These are phyloP conservation scores for Metopia argyrocephala DNA, from an alignment of 2,888 invertebrate species.

Conservation along the genomic window DNA sequence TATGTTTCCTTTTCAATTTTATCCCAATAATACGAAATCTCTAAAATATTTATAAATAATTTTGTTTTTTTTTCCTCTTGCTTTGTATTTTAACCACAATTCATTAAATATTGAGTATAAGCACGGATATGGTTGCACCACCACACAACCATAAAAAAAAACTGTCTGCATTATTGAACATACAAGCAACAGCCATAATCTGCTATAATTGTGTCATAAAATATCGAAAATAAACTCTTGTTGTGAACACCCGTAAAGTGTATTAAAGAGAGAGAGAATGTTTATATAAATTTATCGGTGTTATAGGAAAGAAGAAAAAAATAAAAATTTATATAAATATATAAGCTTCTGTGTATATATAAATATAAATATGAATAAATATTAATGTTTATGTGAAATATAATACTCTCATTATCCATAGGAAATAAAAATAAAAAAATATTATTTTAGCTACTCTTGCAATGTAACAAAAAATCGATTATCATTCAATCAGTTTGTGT, in stretches of 20 bases:
- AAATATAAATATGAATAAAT: too few species aligned
- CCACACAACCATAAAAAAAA: not conserved
- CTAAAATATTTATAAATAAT: not conserved
- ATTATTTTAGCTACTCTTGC: not conserved
- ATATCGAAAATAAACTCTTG: not conserved
- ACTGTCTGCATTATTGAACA: not conserved
- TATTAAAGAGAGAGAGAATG: too few species aligned
- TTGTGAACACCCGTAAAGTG: not conserved
- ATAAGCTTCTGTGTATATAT: too few species aligned
- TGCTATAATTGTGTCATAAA: not conserved
- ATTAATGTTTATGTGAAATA: not conserved
- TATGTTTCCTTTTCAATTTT: not conserved
- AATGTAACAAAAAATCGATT: slow-evolving; percentile 24
- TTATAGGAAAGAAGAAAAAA: too few species aligned
- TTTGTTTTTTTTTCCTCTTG: not conserved
- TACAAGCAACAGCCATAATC: not conserved
- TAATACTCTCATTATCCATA: not conserved
- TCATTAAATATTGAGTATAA: not conserved
- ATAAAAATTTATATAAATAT: too few species aligned
- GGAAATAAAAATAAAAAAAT: not conserved
- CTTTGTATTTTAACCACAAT: not conserved
- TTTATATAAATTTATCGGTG: too few species aligned
- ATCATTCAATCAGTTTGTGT: slow-evolving; percentile 5
- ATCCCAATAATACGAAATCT: not conserved
- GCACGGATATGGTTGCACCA: not conserved